phyloP scores from a whole-genome alignment of 2,888 invertebrate genomes.

The Congeria kusceri region DNA sequence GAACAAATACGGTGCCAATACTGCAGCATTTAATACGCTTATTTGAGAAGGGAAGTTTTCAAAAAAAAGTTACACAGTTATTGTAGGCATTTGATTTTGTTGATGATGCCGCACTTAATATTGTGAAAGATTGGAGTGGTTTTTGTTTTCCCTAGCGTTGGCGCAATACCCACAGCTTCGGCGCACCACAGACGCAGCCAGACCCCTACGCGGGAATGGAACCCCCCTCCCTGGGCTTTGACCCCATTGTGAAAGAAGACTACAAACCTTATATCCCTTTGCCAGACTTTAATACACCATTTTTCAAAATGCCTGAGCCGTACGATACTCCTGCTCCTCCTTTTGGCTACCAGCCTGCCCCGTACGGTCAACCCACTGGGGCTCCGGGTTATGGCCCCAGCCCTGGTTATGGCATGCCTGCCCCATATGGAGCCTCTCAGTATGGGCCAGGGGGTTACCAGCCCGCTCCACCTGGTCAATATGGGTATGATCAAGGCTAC shows the following conservation, averaged over 20 bases:
- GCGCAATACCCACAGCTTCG: constrained; percentile 7
- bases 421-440: constrained; percentile 13
- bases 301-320: constrained; percentile 40
- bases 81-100: too few relatives aligned
- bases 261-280: constrained; percentile 26
- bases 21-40: too few relatives aligned
- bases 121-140: not conserved
- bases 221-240: constrained; percentile 61
- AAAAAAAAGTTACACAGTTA: too few relatives aligned
- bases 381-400: constrained; percentile 21
- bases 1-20: too few relatives aligned
- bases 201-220: constrained; percentile 53
- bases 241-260: constrained; percentile 52
- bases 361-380: constrained; percentile 10
- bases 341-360: constrained; percentile 25
- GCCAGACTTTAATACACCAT: constrained; percentile 23
- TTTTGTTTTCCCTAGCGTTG: constrained; percentile 19
- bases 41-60: too few relatives aligned
- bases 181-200: not conserved
- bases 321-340: constrained; percentile 17
- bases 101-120: too few relatives aligned
- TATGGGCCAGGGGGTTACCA: constrained; percentile 16
- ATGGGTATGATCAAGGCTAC: constrained; percentile 25
- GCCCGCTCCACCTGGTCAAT: constrained; percentile 22
- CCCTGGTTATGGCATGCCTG: constrained; percentile 9